phyloP scores from a whole-genome alignment of 2,113 vertebrate genomes.

The Ptychochromis oligacanthus region DNA sequence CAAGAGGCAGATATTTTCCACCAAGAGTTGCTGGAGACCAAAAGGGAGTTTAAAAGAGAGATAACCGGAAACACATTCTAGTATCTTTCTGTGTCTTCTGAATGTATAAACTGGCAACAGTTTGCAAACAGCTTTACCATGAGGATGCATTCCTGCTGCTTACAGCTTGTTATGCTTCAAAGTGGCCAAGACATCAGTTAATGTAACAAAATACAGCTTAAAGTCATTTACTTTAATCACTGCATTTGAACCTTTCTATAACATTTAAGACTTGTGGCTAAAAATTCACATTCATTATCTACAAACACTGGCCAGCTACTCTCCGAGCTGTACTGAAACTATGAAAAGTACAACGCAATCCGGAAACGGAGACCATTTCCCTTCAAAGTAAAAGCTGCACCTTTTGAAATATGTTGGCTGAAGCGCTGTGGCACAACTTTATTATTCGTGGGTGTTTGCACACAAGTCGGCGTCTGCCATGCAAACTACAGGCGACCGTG shows the following conservation, averaged over 20 bases:
- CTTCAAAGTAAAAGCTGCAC: no score
- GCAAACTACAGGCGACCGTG: background rate
- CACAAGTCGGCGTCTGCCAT: background rate
- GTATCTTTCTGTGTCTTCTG: background rate
- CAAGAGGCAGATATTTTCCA: background rate
- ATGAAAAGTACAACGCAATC: background rate
- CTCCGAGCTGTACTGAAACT: background rate
- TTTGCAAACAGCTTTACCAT: background rate
- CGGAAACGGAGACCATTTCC: no score
- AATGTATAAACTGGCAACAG: rapidly evolving
- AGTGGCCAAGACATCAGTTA: no score
- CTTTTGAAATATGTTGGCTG: background rate
- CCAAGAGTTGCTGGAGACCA: background rate
- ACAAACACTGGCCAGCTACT: background rate
- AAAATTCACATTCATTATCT: background rate
- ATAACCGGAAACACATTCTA: rapidly evolving
- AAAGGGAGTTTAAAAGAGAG: background rate
- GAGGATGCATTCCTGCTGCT: background rate
- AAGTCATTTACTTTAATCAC: no score
- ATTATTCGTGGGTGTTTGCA: background rate
- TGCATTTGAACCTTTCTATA: no score
- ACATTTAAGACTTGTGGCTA: no score
- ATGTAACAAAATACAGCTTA: no score
- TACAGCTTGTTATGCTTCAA: no score
- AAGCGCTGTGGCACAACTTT: background rate